Evolutionary conservation across 2,113 vertebrate species (phyloP).

Genomic region (Protobothrops flavoviridis): DNA sequence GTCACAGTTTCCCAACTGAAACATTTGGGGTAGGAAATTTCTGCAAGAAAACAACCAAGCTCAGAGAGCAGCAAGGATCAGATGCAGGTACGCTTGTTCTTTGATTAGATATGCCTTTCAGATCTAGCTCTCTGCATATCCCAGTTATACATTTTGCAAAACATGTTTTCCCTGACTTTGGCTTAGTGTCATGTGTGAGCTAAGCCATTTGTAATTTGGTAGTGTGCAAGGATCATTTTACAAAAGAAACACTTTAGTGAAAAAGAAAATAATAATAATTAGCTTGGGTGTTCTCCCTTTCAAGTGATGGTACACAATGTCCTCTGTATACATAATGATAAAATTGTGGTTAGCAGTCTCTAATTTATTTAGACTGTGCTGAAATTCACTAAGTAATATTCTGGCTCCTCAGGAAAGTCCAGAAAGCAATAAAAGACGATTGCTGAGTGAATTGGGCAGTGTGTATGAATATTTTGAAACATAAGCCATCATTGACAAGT

Average conservation of each 20-base stretch:
- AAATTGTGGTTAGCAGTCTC: not conserved
- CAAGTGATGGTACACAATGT: not conserved
- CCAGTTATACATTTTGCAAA: not conserved
- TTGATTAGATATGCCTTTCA: not conserved
- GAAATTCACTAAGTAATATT: conserved; percentile 19
- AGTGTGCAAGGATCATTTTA: not conserved
- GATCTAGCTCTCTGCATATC: not conserved
- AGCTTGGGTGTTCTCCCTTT: not conserved
- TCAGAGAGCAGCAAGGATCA: not conserved
- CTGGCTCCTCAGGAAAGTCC: conserved; percentile 1
- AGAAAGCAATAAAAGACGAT: conserved; percentile 18
- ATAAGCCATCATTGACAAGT: not conserved
- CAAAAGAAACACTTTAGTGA: not conserved
- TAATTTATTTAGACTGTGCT: not conserved
- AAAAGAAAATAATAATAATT: not conserved
- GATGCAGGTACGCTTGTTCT: not conserved
- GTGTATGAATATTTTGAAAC: not conserved
- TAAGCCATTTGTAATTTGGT: not conserved
- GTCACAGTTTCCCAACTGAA: not conserved
- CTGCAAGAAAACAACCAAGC: not conserved
- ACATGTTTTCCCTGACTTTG: not conserved
- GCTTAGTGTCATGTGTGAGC: not conserved
- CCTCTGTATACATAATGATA: not conserved
- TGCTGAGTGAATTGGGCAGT: not conserved
- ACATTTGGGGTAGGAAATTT: not conserved